Evolutionary conservation across 1,140 invertebrate species (phyloP).

Genomic region (Chymomyza costata): DNA sequence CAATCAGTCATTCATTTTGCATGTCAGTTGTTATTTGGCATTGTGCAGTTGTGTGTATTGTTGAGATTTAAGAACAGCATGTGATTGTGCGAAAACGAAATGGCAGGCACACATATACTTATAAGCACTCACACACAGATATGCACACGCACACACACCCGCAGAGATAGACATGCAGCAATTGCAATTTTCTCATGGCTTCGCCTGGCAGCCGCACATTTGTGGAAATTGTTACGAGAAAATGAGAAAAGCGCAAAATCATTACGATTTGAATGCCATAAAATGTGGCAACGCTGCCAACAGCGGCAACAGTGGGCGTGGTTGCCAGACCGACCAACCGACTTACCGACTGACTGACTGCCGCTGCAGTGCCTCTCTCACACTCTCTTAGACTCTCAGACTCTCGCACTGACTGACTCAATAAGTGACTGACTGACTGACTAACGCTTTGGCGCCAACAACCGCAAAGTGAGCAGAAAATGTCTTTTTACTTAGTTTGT

Average conservation of each 20-base stretch:
- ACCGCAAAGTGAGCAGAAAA: too few species aligned
- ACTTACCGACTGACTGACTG: background rate
- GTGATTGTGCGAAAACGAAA: conserved; percentile 12
- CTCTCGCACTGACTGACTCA: background rate
- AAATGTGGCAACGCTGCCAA: conserved; percentile 30
- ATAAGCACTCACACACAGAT: conserved; percentile 1
- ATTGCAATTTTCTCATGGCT: conserved; percentile 47
- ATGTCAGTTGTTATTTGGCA: too few species aligned
- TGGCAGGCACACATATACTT: conserved; percentile 27
- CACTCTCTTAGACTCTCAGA: background rate
- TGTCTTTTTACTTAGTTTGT: background rate
- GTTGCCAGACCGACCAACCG: background rate
- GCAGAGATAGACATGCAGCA: background rate
- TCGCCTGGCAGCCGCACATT: conserved; percentile 35
- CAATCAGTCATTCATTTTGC: too few species aligned
- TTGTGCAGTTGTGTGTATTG: too few species aligned
- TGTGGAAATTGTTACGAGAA: conserved; percentile 41
- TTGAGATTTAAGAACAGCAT: too few species aligned
- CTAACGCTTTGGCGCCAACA: too few species aligned
- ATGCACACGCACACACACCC: conserved; percentile 4
- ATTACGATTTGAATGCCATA: conserved; percentile 59
- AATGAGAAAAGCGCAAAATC: conserved; percentile 50
- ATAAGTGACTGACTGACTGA: too few species aligned
- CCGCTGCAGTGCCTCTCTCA: too few species aligned
- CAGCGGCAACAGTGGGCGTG: too few species aligned